Percentiles rank a stretch among this genome's conserved stretches.
phyloP scores from a whole-genome alignment of 1,140 invertebrate genomes.

The Drosophila auraria region DNA sequence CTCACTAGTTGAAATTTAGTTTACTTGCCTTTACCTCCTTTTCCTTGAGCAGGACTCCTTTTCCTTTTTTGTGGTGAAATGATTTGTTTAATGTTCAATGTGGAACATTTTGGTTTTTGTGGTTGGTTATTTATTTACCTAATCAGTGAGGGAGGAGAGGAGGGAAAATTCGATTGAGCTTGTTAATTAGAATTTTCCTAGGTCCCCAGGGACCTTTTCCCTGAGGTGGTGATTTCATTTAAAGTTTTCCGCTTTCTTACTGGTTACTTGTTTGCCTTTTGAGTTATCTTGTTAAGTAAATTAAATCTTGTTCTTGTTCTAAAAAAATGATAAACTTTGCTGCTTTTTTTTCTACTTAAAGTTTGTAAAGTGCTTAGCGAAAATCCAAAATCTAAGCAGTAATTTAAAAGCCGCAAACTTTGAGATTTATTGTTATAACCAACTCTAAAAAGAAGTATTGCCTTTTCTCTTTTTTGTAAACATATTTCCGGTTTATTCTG shows the following conservation, averaged over 20 bases:
- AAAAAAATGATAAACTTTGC: background rate
- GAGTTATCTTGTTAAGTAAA: constrained; percentile 4
- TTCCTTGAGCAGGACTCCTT: background rate
- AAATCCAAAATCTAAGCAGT: background rate
- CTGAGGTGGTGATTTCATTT: background rate
- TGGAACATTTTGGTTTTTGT: constrained; percentile 16
- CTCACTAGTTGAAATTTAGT: constrained; percentile 73
- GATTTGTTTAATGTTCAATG: constrained; percentile 7
- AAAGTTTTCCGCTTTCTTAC: background rate
- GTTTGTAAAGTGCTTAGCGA: background rate
- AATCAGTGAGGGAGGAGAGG: constrained; percentile 1
- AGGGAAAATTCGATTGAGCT: background rate
- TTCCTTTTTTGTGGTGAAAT: constrained; percentile 5
- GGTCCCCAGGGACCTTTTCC: background rate
- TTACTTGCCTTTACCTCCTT: constrained; percentile 12
- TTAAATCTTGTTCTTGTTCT: background rate
- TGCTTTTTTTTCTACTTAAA: background rate
- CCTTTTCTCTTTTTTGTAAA: background rate
- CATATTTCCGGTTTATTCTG: background rate
- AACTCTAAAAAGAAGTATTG: background rate
- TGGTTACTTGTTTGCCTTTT: background rate
- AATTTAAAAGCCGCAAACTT: background rate
- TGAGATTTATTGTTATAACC: background rate
- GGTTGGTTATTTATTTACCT: constrained; percentile 12
- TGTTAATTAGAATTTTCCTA: background rate